These are phyloP conservation scores for Watsonalla cultraria DNA, from an alignment of 2,888 invertebrate species.

Conservation along the genomic window DNA sequence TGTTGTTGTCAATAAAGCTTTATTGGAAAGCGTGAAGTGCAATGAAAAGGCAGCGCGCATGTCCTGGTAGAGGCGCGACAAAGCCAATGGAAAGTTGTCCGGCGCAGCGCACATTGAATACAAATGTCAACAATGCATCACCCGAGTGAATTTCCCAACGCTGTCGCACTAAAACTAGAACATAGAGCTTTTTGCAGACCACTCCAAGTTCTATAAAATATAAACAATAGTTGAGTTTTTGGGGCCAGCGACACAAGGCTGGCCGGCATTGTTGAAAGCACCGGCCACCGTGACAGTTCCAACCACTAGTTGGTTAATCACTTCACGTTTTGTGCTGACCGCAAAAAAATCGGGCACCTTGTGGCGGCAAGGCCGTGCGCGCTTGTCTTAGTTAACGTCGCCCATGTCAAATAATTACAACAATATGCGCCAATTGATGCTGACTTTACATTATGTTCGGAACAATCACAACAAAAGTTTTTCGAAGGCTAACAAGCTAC, in stretches of 20 bases:
- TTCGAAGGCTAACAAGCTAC: conserved; percentile 62
- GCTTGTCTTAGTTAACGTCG: conserved; percentile 56
- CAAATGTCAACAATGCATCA: conserved; percentile 69
- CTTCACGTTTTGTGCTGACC: conserved; percentile 59
- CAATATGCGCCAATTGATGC: conserved; percentile 30
- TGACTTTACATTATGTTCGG: conserved; percentile 15
- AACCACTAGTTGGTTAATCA: conserved; percentile 53
- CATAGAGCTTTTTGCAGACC: conserved; percentile 44
- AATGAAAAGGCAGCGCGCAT: conserved; percentile 33
- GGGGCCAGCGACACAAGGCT: conserved; percentile 34
- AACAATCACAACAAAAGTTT: conserved; percentile 54
- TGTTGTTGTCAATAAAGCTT: conserved; percentile 1
- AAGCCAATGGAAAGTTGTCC: conserved; percentile 68
- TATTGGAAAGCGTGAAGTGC: conserved; percentile 32
- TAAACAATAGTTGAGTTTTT: conserved; percentile 17
- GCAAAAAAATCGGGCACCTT: conserved; percentile 69
- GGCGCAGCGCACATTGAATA: conserved; percentile 53
- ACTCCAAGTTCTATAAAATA: conserved; percentile 13
- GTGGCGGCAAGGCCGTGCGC: conserved; percentile 52
- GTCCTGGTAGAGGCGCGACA: conserved; percentile 51
- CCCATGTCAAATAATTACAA: conserved; percentile 49
- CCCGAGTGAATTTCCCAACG: conserved; percentile 61
- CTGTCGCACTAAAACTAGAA: conserved; percentile 49
- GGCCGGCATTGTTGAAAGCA: conserved; percentile 46
- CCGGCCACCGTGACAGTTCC: conserved; percentile 44